phyloP scores from a whole-genome alignment of 2,888 invertebrate species.

The Scaptomyza polygonia region DNA sequence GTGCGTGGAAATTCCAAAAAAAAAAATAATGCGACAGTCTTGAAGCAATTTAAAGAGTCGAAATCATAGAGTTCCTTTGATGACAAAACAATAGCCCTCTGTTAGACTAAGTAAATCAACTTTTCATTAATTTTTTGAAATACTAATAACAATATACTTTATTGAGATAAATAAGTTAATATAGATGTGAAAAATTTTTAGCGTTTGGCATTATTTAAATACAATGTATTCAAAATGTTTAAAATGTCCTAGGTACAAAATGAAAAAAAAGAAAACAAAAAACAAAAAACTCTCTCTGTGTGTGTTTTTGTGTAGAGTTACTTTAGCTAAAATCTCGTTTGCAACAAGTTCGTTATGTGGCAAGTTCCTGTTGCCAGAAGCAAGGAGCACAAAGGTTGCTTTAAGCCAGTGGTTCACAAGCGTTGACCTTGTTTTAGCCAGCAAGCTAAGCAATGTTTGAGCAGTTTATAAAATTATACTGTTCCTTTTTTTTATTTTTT shows the following conservation, averaged over 20 bases:
- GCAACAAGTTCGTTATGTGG: constrained; percentile 24
- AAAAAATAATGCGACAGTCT: constrained; percentile 11
- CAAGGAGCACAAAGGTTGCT: constrained; percentile 9
- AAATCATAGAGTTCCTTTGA: constrained; percentile 54
- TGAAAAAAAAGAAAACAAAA: neutral
- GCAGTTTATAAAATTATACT: constrained; percentile 30
- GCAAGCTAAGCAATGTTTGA: constrained; percentile 30
- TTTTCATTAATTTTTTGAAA: constrained; percentile 18
- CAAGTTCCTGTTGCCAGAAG: constrained; percentile 19
- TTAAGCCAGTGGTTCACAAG: constrained; percentile 10
- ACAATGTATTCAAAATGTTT: constrained; percentile 58
- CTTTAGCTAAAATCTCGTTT: constrained; percentile 6
- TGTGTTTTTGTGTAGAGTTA: constrained; percentile 19
- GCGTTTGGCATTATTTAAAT: constrained; percentile 44
- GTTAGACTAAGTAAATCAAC: constrained; percentile 32
- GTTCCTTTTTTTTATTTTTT: neutral
- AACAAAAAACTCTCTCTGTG: neutral
- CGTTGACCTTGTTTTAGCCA: constrained; percentile 29
- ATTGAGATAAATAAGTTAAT: constrained; percentile 12
- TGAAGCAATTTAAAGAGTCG: constrained; percentile 11
- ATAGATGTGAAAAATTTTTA: constrained; percentile 11
- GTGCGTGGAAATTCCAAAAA: constrained; percentile 16
- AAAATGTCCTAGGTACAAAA: constrained; percentile 17
- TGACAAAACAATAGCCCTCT: constrained; percentile 34
- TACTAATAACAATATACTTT: constrained; percentile 4